These are phyloP conservation scores for Gadus macrocephalus DNA, from an alignment of 2,113 vertebrate genomes.

Conservation along the genomic window DNA sequence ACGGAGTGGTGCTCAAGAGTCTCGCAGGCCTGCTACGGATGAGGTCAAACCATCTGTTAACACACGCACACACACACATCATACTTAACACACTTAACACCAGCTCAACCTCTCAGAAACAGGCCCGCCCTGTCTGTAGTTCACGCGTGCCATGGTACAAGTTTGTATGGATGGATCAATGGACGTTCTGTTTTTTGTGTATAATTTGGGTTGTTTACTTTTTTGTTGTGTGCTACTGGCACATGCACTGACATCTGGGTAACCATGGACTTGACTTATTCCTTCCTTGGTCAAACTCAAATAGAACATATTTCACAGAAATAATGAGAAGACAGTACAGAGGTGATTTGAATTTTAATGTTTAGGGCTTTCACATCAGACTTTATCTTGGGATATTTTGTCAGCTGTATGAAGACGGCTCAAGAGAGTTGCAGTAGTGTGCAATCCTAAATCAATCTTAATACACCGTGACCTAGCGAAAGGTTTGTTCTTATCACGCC, in stretches of 20 bases:
- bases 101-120: slow-evolving; percentile 31
- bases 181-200: slow-evolving; percentile 8
- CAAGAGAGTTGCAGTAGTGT: too few species aligned
- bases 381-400: too few species aligned
- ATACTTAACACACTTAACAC: slow-evolving; percentile 57
- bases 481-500: too few species aligned
- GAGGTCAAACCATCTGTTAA: slow-evolving; percentile 61
- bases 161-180: slow-evolving; percentile 7
- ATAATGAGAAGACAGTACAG: background rate
- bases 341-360: slow-evolving; percentile 11
- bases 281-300: slow-evolving; percentile 21
- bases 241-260: slow-evolving; percentile 33
- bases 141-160: slow-evolving; percentile 13
- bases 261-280: slow-evolving; percentile 55
- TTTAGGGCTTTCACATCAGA: slow-evolving; percentile 20
- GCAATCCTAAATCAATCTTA: too few species aligned
- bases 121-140: slow-evolving; percentile 16
- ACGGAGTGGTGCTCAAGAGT: slow-evolving; percentile 33
- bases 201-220: too few species aligned
- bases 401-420: too few species aligned
- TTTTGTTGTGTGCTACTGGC: slow-evolving; percentile 6
- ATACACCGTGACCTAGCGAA: too few species aligned
- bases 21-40: slow-evolving; percentile 47
- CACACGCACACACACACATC: slow-evolving; percentile 52
- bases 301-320: slow-evolving; percentile 15